These are phyloP conservation scores for Xylophagus ater DNA, from an alignment of 2,888 invertebrate species.

Conservation along the genomic window DNA sequence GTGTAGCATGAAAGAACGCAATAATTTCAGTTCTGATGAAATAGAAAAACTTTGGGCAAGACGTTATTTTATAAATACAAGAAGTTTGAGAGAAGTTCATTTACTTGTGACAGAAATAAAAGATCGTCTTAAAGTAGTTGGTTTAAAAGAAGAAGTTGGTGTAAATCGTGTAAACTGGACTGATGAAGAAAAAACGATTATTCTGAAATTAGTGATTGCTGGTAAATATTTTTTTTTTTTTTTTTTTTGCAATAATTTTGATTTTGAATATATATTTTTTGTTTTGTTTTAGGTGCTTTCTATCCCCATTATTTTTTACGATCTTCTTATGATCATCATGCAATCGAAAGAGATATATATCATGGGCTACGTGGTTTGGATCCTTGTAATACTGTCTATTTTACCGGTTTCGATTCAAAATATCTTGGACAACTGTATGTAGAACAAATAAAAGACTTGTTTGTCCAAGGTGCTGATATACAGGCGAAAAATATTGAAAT, in stretches of 20 bases:
- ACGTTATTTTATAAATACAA: slow-evolving; percentile 56
- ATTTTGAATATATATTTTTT: slow-evolving; percentile 30
- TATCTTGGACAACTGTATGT: slow-evolving; percentile 64
- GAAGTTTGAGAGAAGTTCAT: slow-evolving; percentile 62
- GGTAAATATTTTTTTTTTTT: slow-evolving; percentile 19
- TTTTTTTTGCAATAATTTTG: background rate
- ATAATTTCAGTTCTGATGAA: slow-evolving; percentile 43
- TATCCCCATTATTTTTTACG: slow-evolving; percentile 84
- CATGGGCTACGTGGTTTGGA: slow-evolving; percentile 59
- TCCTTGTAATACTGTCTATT: slow-evolving; percentile 65
- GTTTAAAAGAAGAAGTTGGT: slow-evolving; percentile 46
- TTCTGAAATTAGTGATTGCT: slow-evolving; percentile 50
- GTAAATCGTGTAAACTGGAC: slow-evolving; percentile 38
- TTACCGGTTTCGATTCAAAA: slow-evolving; percentile 45
- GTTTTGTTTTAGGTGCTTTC: slow-evolving; percentile 55
- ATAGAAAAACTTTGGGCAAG: slow-evolving; percentile 55
- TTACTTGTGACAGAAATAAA: slow-evolving; percentile 60
- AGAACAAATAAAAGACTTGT: slow-evolving; percentile 48
- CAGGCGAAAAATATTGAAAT: slow-evolving; percentile 36
- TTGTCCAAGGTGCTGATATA: slow-evolving; percentile 41
- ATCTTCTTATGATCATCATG: slow-evolving; percentile 41
- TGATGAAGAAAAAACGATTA: slow-evolving; percentile 44
- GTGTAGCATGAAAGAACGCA: slow-evolving; percentile 48
- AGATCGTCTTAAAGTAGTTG: slow-evolving; percentile 46
- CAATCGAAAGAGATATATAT: slow-evolving; percentile 54